Evolutionary conservation across 1,140 invertebrate species (phyloP), one percentile per base, ranked within the genome.

Genomic region (Drosophila nasuta): DNA sequence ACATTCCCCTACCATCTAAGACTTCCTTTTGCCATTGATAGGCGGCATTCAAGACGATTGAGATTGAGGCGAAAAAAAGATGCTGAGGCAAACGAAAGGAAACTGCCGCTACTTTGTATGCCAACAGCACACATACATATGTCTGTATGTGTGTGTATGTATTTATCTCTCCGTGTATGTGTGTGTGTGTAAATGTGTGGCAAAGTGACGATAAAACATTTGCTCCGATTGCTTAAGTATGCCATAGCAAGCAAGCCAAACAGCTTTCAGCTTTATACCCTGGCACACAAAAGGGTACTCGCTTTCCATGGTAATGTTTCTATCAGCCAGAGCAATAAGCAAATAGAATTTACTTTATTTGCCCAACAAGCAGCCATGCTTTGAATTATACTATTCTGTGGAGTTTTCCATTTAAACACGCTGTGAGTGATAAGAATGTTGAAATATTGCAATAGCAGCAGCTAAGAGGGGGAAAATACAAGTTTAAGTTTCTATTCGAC

Each of bases 151-250:
- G 38, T 13, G 11, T 13, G 20, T 43, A 30, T 57, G 41, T 68
- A 3, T 8, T 7, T 10, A 25, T 65, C 5, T 45, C 28, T 35
- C 15, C 5, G 2, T 58, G 8, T 64, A 15, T 63, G 35, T 56
- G 13, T 54, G 8, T 71, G 45, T 69, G 69, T 43, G 63, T 57
- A 46, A 74, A 70, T 83, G 80, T 78, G 77, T 81, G 81, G 68
- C 63, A 83, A 89, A 89, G 85, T 85, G 85, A 81, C 85, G 85
- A 90, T 88, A 88, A 88, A 90, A 89, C 85, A 88, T 88, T 88
- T 88, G 86, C 85, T 79, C 69, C 85, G 85, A 88, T 88, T 89
- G 81, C 83, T 75, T 89, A 87, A 87, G 83, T 89, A 87, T 80
- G 85, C 85, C 83, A 80, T 77, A 62, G 66, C 78, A 71, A 51